Evolutionary conservation across 2,888 invertebrate species (phyloP), one percentile per base, ranked within the genome.

Genomic region (Stegana nigrithorax): DNA sequence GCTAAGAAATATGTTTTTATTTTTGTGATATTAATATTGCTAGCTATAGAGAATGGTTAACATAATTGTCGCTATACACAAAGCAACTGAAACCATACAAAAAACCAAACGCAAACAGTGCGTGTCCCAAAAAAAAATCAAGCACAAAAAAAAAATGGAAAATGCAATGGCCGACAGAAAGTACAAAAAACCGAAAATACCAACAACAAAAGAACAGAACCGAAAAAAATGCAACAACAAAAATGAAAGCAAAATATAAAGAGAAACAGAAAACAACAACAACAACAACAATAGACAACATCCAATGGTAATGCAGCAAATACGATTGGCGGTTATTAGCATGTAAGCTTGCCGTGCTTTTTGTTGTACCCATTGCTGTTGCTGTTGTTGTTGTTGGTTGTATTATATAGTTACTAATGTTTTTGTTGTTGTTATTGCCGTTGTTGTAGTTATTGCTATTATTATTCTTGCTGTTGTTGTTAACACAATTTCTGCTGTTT

Each of bases 31-130:
- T n/a, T n/a, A n/a, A n/a, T n/a, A n/a, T n/a, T n/a, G n/a, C n/a
- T n/a, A n/a, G n/a, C n/a, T n/a, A n/a, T n/a, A n/a, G n/a, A n/a
- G n/a, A n/a, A n/a, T n/a, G n/a, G n/a, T n/a, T n/a, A n/a, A n/a
- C n/a, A n/a, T n/a, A n/a, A n/a, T n/a, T n/a, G 29, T 7, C 29
- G 29, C 29, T 29, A 29, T 10, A 29, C 29, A 6, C 29, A 29
- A 29, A 29, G 29, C 47, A 47, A 47, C 25, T 51, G 26, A 51
- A 25, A 39, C 39, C 39, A 14, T 39, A 39, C 14, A n/a, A n/a
- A n/a, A 2, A 39, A 39, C 17, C 55, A 29, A 62, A 62, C 55
- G 60, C 50, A 62, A 65, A 67, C 47, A 47, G 25, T 47, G 47
- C 21, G 44, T 51, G 60, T 42, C 21, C 10, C 39, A 59, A 58